A percentile compares a stretch with the other conserved stretches of the same genome.
phyloP scores from a whole-genome alignment of 2,888 invertebrate genomes.

The Zhuqinia jingwanae region DNA sequence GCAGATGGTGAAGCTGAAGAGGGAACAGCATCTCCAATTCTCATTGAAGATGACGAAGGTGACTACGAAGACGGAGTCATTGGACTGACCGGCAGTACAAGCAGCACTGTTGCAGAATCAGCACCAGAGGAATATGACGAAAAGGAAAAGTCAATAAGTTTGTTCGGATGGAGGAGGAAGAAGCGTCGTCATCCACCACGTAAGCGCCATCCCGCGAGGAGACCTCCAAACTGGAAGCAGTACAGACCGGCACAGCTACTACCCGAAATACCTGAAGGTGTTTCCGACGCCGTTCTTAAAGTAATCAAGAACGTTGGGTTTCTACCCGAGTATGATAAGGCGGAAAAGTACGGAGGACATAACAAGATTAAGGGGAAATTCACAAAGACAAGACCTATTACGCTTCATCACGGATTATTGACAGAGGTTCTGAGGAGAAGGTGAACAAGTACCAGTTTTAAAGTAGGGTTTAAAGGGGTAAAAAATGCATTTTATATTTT shows the following conservation, averaged over 20 bases:
- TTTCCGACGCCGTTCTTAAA: conserved; percentile 48
- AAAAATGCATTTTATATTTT: conserved; percentile 22
- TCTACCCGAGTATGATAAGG: conserved; percentile 68
- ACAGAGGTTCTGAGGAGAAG: conserved; percentile 67
- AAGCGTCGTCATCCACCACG: conserved; percentile 17
- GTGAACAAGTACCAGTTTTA: neutral
- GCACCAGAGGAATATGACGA: conserved; percentile 15
- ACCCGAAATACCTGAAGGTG: conserved; percentile 61
- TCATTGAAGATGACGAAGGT: conserved; percentile 41
- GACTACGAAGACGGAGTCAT: conserved; percentile 39
- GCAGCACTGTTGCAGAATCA: neutral
- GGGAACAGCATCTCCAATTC: neutral
- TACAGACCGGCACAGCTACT: conserved; percentile 60
- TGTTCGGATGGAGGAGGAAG: conserved; percentile 46
- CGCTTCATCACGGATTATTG: conserved; percentile 72
- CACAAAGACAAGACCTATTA: conserved; percentile 68
- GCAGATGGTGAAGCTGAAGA: neutral
- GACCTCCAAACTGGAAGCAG: conserved; percentile 61
- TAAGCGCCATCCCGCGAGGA: conserved; percentile 41
- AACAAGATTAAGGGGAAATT: conserved; percentile 68
- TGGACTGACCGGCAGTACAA: neutral
- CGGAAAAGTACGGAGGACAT: conserved; percentile 63
- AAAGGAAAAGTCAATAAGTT: conserved; percentile 45
- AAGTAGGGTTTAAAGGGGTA: conserved; percentile 26
- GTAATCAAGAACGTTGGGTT: conserved; percentile 62